Evolutionary conservation across 1,140 invertebrate species (phyloP).

Genomic region (Penaeus japonicus): DNA sequence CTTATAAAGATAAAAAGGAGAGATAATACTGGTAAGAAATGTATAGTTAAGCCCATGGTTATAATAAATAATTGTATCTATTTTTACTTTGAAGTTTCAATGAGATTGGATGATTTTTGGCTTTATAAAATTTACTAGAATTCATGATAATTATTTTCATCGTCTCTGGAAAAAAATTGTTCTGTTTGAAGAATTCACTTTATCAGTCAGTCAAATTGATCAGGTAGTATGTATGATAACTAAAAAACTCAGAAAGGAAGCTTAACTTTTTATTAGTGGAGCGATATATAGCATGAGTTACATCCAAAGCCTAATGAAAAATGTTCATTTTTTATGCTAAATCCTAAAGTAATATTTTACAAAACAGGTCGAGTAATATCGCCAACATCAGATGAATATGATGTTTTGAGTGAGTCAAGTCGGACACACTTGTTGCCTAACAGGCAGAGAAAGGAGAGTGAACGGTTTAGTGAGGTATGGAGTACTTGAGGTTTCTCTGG

Average conservation of each 20-base stretch:
- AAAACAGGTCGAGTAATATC: conserved; percentile 8
- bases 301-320: too few species aligned
- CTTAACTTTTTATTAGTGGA: too few species aligned
- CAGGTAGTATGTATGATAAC: too few species aligned
- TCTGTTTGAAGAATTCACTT: too few species aligned
- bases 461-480: neutral
- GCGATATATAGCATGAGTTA: too few species aligned
- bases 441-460: neutral
- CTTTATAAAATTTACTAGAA: too few species aligned
- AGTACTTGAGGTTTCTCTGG: neutral
- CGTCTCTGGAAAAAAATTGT: too few species aligned
- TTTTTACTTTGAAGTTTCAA: too few species aligned
- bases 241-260: too few species aligned
- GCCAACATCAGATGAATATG: conserved; percentile 24
- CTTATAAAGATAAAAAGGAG: conserved; percentile 42
- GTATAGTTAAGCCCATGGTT: neutral
- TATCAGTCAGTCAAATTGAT: too few species aligned
- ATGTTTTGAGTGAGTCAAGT: conserved; percentile 13
- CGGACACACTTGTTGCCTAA: neutral
- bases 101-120: too few species aligned
- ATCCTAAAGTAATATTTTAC: neutral
- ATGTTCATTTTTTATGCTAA: neutral
- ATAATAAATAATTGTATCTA: neutral
- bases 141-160: too few species aligned
- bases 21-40: conserved; percentile 37